A percentile compares a stretch with the other conserved stretches of the same genome.
These are phyloP conservation scores for Podabrus alpinus DNA, from an alignment of 2,888 invertebrate species.

Conservation along the genomic window DNA sequence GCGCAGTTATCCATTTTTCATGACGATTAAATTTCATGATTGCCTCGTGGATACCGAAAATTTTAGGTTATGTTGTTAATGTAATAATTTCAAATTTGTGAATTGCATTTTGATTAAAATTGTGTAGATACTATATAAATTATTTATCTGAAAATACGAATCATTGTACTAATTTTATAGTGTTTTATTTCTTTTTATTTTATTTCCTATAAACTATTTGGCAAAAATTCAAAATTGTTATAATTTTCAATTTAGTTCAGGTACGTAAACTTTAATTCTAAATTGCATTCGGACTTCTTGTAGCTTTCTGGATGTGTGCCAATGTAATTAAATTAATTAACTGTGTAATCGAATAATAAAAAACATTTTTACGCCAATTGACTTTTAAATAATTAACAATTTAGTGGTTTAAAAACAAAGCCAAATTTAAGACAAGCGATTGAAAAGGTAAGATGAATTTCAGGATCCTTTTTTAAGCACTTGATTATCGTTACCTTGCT, in stretches of 20 bases:
- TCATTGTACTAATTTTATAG: background rate
- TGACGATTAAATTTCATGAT: conserved; percentile 10
- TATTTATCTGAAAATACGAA: background rate
- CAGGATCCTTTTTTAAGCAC: background rate
- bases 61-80: conserved; percentile 5
- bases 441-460: background rate
- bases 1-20: conserved; percentile 27
- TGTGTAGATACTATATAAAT: background rate
- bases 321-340: conserved; percentile 5
- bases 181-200: background rate
- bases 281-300: background rate
- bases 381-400: background rate
- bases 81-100: background rate
- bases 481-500: background rate
- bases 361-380: background rate
- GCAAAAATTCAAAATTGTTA: background rate
- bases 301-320: conserved; percentile 13
- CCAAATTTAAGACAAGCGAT: background rate
- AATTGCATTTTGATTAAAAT: background rate
- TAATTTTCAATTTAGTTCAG: background rate
- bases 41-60: conserved; percentile 14
- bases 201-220: background rate
- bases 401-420: conserved; percentile 3
- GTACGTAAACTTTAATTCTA: background rate
- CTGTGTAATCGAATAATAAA: conserved; percentile 15